phyloP scores from a whole-genome alignment of 2,797 vertebrate species.

The Channallabes apus region DNA sequence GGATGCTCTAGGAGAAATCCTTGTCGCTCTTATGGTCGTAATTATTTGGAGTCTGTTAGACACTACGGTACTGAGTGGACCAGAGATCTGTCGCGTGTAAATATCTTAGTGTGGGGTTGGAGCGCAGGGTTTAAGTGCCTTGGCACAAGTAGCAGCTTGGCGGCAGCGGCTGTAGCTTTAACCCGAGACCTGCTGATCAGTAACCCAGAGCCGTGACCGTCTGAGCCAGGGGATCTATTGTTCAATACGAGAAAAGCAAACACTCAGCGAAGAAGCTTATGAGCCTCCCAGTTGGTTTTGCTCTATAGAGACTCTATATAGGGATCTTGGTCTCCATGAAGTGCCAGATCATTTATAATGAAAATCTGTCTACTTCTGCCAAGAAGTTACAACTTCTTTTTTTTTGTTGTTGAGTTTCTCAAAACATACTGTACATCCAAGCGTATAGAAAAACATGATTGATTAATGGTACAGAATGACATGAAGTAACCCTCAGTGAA shows the following conservation, averaged over 20 bases:
- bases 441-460: neutral
- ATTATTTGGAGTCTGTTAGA: neutral
- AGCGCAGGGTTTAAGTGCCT: too few relatives aligned
- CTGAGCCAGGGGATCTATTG: neutral
- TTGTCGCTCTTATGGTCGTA: neutral
- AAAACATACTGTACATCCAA: neutral
- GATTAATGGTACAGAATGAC: neutral
- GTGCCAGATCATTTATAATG: too few relatives aligned
- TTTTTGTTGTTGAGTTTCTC: too few relatives aligned
- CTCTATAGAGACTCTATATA: neutral
- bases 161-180: too few relatives aligned
- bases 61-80: neutral
- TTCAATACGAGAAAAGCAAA: neutral
- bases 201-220: too few relatives aligned
- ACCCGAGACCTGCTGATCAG: too few relatives aligned
- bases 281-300: neutral
- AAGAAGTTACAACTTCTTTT: neutral
- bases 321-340: too few relatives aligned
- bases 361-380: neutral
- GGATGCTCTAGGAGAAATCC: neutral
- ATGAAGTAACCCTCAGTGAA: neutral
- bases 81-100: too few relatives aligned
- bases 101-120: too few relatives aligned
- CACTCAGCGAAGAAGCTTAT: neutral
- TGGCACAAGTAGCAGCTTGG: too few relatives aligned